Evolutionary conservation across 2,113 vertebrate genomes (phyloP).

Genomic region (Calyptomena viridis): DNA sequence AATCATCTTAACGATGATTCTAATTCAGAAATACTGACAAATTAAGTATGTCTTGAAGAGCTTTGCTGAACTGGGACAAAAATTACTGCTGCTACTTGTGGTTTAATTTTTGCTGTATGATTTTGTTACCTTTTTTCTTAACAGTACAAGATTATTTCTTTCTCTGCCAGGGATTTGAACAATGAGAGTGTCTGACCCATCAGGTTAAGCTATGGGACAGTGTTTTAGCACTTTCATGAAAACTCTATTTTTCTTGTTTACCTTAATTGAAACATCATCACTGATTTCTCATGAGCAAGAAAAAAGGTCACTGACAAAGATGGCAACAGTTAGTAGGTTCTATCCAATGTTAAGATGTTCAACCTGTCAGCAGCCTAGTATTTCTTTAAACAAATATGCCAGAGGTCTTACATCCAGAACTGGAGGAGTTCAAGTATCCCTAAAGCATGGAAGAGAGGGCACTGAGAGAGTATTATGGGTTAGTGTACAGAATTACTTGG

Average conservation of each 20-base stretch:
- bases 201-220: not conserved
- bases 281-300: not conserved
- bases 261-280: not conserved
- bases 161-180: not conserved
- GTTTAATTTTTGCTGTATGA: not conserved
- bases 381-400: not conserved
- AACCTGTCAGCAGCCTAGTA: not conserved
- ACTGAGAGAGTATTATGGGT: not conserved
- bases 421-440: not conserved
- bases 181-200: not conserved
- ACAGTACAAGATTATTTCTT: not conserved
- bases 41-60: not conserved
- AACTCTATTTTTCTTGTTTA: not conserved
- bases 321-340: not conserved
- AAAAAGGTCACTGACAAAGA: not conserved
- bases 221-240: not conserved
- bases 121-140: not conserved
- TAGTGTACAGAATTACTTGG: not conserved
- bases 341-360: not conserved
- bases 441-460: not conserved
- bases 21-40: not conserved
- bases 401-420: not conserved
- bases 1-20: not conserved
- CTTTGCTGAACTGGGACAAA: not conserved
- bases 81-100: not conserved